Base-by-base conservation (phyloP, 1,140 invertebrate genomes). In the Microvelia longipes region DNA sequence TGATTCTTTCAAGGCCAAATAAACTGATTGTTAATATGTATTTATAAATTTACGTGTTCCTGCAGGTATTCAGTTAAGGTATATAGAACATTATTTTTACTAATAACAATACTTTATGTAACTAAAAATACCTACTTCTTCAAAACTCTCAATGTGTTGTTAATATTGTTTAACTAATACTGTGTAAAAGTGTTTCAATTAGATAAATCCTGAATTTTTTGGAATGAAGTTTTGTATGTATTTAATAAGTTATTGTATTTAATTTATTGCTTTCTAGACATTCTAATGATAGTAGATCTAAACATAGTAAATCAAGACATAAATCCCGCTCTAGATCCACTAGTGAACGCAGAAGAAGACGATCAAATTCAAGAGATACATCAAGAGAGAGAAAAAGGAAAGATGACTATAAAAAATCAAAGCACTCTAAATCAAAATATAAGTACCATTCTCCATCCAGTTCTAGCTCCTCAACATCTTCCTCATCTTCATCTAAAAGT, bases 401-500 rank as follows among this genome's bases (percentile, higher is more conserved):
- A 64, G 62, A 64, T 64, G 25, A 26, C 15, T 50, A 50, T 50
- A 50, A 50, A 19, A 50, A 50, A 50, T 50, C 35, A 50, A 50
- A 50, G 19, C n/a, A n/a, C n/a, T n/a, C n/a, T n/a, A n/a, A n/a
- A n/a, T 50, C 35, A 50, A 64, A 26, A 25, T 13, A 24, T 2
- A 64, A 24, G 24, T 5, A 68, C 19, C 19, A 15, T 50, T 35
- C 30, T 68, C 19, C 35, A 50, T 26, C 35, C 2, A 68, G 67
- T 28, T 68, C 70, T 11, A 71, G 67, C 63, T n/a, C 28, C 5
- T 71, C 71, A 26, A 69, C 71, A 24, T 60, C 63, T 61, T 64
- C 62, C 2, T 64, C 62, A 5, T 69, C 35, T 66, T 69, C 71
- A 2, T 67, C 68, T 24, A 60, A 29, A 60, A 71, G 68, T 60